These are phyloP conservation scores for Ctenodactylus gundi DNA, from an alignment of 2,113 vertebrate genomes.

Conservation along the genomic window DNA sequence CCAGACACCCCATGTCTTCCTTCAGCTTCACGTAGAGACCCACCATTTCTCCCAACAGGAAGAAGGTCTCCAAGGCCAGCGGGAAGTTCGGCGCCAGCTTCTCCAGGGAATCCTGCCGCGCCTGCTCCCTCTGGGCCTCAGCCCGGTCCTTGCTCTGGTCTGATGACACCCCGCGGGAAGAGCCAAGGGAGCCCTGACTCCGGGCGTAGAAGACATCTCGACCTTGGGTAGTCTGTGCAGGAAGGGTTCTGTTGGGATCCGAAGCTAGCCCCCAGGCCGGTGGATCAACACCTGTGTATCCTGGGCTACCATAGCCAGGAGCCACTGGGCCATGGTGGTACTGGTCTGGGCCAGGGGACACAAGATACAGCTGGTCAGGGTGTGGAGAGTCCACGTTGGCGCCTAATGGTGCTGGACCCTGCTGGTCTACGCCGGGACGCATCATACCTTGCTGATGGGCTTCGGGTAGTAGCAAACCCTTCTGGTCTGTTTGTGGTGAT, in stretches of 20 bases:
- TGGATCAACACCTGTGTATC: background rate
- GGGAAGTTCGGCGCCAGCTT: constrained; percentile 52
- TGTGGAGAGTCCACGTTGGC: background rate
- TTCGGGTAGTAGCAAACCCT: background rate
- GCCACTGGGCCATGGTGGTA: accelerated
- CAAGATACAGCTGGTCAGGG: background rate
- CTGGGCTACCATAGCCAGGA: background rate
- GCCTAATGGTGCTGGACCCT: background rate
- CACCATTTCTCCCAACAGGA: constrained; percentile 70
- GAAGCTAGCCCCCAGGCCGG: background rate
- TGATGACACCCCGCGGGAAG: accelerated
- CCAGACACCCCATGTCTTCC: constrained; percentile 75
- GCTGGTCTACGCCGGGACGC: background rate
- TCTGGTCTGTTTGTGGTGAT: background rate
- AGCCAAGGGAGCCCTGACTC: accelerated
- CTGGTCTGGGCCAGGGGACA: background rate
- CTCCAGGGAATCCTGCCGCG: background rate
- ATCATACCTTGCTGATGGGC: background rate
- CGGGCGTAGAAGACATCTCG: background rate
- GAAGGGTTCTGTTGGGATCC: background rate
- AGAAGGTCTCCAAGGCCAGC: constrained; percentile 78
- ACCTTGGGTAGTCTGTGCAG: background rate
- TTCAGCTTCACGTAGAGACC: constrained; percentile 77
- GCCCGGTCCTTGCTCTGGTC: background rate
- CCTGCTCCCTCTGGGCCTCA: background rate